Base-by-base conservation (phyloP, 92 coral and sea anemone genomes). In the Zoanthus solanderi region DNA sequence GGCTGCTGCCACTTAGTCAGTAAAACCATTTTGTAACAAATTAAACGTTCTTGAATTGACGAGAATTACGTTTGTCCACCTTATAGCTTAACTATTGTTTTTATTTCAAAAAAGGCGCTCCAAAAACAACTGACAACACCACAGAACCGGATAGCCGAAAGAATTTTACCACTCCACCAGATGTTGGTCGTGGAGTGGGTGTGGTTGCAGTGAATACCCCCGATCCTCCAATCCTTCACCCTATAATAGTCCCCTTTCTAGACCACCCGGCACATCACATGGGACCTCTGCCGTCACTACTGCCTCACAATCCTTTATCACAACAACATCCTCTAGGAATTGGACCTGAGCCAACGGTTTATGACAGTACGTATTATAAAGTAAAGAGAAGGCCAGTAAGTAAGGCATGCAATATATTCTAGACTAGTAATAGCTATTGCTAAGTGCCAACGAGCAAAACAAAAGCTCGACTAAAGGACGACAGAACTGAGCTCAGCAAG, bases 151-250 rank as follows among this genome's bases (percentile, higher is more conserved):
- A 79, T 18, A 54, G 34, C 11, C 84, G 57, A n/a, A 79, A 47
- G 72, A 79, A 61, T 53, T 61, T 63, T 66, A 79, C 84, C 42
- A 61, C 74, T 12, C 84, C 84, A 60, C 37, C 84, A 42, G 84
- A 79, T 44, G 84, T 79, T n/a, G 84, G 84, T n/a, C 74, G 68
- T 14, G 74, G 7, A 52, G 44, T 30, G 14, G 50, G 84, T 17
- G 61, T 66, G 56, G 54, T 79, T 18, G 72, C n/a, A 18, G 84
- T 79, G 72, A 71, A 79, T 23, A 61, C 74, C 37, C 84, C 84
- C 6, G 84, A 63, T 31, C 74, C 84, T 1, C 75, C 42, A 10
- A 69, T 34, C 45, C 75, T 69, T 69, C 75, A 69, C 34, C 75
- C 75, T 5, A 30, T 69, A 3, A 1, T 17, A 5, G 17, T 17